A percentile compares a stretch with the other conserved stretches of the same genome.
phyloP scores from a whole-genome alignment of 2,888 invertebrate species.

The Campoplex capitator region DNA sequence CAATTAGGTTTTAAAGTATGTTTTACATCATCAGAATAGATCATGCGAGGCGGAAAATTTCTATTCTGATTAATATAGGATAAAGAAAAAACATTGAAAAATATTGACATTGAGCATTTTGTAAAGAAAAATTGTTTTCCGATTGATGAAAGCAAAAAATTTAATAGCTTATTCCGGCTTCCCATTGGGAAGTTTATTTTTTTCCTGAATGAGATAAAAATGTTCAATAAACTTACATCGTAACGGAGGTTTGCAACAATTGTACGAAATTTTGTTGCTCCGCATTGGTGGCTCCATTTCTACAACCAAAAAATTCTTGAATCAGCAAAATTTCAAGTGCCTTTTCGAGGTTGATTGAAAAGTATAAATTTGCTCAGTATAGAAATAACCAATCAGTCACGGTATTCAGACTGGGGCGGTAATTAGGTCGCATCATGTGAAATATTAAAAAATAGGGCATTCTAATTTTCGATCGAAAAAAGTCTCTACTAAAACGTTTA shows the following conservation, averaged over 20 bases:
- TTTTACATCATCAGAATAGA: too few species aligned
- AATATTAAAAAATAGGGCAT: conserved; percentile 15
- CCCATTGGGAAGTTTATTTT: too few species aligned
- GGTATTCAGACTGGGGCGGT: conserved; percentile 82
- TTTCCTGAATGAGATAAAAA: too few species aligned
- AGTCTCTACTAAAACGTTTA: neutral
- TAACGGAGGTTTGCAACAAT: too few species aligned
- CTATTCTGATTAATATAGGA: neutral
- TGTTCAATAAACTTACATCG: neutral
- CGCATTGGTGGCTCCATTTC: neutral
- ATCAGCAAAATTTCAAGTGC: neutral
- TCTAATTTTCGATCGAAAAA: neutral
- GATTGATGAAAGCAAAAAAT: too few species aligned
- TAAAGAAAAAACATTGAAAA: neutral
- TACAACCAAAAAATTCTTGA: neutral
- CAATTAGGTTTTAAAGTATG: too few species aligned
- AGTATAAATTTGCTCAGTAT: neutral
- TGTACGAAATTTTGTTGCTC: neutral
- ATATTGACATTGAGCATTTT: too few species aligned
- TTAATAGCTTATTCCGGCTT: too few species aligned
- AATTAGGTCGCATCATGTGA: conserved; percentile 75
- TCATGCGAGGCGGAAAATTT: too few species aligned
- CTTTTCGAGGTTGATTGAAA: neutral
- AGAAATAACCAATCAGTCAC: conserved; percentile 77
- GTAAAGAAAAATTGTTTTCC: too few species aligned